phyloP scores from a whole-genome alignment of 1,140 invertebrate genomes.

The Radopholus similis region DNA sequence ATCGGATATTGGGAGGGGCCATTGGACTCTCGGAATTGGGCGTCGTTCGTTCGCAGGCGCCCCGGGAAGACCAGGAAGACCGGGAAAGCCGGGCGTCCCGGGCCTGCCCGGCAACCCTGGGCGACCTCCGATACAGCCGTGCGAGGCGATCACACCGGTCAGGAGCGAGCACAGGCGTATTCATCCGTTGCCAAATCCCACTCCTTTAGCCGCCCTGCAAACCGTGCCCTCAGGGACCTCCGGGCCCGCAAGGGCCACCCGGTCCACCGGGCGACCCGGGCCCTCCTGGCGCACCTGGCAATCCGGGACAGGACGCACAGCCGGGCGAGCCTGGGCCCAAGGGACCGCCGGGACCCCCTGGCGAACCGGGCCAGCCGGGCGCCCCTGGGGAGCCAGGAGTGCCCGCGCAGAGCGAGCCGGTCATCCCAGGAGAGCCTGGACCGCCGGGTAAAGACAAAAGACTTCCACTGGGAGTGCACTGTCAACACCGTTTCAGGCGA shows the following conservation, averaged over 20 bases:
- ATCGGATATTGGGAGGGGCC: not conserved
- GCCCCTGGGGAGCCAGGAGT: constrained; percentile 24
- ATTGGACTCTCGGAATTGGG: not conserved
- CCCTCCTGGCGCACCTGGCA: constrained; percentile 17
- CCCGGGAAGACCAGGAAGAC: constrained; percentile 24
- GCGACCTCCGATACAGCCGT: constrained; percentile 26
- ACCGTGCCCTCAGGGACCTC: constrained; percentile 30
- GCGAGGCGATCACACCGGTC: constrained; percentile 24
- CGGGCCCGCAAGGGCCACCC: constrained; percentile 26
- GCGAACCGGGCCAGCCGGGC: constrained; percentile 21
- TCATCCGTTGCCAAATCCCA: too few relatives aligned
- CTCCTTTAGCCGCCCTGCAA: constrained; percentile 25
- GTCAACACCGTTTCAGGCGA: constrained; percentile 4
- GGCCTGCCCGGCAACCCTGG: constrained; percentile 27
- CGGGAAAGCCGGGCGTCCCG: constrained; percentile 33
- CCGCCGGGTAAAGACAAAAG: constrained; percentile 8
- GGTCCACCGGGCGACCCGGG: constrained; percentile 28
- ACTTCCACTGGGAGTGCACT: not conserved
- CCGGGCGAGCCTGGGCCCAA: not conserved
- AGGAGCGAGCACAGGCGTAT: not conserved
- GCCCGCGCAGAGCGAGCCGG: constrained; percentile 12
- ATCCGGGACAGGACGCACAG: constrained; percentile 26
- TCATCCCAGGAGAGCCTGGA: constrained; percentile 29
- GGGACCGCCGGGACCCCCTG: constrained; percentile 16
- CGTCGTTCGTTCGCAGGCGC: constrained; percentile 1